Percentiles rank a stretch among this genome's conserved stretches.
phyloP scores from a whole-genome alignment of 2,888 invertebrate species.

The Acleris sparsana region DNA sequence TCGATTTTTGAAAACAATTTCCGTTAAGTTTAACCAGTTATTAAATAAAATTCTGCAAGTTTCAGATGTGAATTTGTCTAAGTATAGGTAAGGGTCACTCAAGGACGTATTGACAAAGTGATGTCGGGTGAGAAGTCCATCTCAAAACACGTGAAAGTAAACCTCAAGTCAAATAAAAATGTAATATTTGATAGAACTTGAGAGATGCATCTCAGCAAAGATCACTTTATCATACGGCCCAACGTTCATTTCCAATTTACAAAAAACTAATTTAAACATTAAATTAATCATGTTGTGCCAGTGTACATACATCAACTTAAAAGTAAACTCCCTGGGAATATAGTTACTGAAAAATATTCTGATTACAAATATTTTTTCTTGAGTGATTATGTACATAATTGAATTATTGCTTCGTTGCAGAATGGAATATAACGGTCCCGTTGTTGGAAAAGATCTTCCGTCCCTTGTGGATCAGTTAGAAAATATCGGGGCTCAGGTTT shows the following conservation, averaged over 20 bases:
- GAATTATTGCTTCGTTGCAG: conserved; percentile 48
- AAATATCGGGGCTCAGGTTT: conserved; percentile 86
- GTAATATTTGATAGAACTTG: no score
- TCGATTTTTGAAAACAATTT: conserved; percentile 80
- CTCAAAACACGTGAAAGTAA: no score
- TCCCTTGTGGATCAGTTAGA: conserved; percentile 87
- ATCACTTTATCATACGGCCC: no score
- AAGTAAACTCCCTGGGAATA: not conserved
- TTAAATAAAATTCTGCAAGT: conserved; percentile 83
- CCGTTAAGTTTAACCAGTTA: conserved; percentile 81
- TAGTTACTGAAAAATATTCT: conserved; percentile 7
- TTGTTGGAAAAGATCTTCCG: conserved; percentile 85
- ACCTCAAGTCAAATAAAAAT: no score
- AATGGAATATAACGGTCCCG: conserved; percentile 83
- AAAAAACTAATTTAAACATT: no score
- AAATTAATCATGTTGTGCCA: no score
- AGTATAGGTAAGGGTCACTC: conserved; percentile 69
- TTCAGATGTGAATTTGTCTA: conserved; percentile 85
- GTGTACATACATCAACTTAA: not conserved
- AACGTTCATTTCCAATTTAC: no score
- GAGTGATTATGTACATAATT: conserved; percentile 18
- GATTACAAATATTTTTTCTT: conserved; percentile 6
- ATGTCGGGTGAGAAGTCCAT: no score
- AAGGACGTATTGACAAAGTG: no score
- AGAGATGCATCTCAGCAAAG: no score